Percentiles rank a stretch among this genome's conserved stretches.
Conservation (phyloP, 2,113 vertebrate genomes). For the Hydropotes inermis region DNA sequence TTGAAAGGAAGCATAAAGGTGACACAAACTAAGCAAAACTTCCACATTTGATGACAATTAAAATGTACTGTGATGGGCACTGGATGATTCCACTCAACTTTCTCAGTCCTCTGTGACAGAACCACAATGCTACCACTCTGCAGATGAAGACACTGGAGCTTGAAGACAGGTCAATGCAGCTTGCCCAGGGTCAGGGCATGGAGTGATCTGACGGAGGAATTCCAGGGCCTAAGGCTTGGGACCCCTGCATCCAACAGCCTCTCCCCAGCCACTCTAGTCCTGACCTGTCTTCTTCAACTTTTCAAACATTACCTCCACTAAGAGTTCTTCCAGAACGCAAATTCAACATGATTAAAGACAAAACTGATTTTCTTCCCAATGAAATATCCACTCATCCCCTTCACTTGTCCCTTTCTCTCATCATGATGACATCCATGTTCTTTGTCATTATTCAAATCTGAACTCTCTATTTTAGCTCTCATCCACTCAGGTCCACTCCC, state of each 20-base stretch:
- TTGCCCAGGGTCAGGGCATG: neutral
- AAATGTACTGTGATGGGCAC: neutral
- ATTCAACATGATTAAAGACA: neutral
- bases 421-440: neutral
- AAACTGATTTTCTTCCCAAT: neutral
- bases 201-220: neutral
- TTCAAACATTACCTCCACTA: neutral
- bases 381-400: neutral
- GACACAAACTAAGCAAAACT: slow-evolving; percentile 10
- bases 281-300: neutral
- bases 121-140: neutral
- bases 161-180: neutral
- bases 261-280: neutral
- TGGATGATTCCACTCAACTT: neutral
- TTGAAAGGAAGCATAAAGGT: slow-evolving; percentile 23
- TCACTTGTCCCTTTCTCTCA: neutral
- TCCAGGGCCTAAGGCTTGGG: neutral
- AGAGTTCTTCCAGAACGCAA: neutral
- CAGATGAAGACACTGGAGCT: neutral
- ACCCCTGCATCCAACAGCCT: neutral
- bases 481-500: neutral
- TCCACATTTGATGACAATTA: neutral
- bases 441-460: neutral
- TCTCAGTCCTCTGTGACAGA: neutral
- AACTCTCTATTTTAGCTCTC: neutral